Conservation (phyloP, 1,140 invertebrate species). For the Oedothorax gibbosus region DNA sequence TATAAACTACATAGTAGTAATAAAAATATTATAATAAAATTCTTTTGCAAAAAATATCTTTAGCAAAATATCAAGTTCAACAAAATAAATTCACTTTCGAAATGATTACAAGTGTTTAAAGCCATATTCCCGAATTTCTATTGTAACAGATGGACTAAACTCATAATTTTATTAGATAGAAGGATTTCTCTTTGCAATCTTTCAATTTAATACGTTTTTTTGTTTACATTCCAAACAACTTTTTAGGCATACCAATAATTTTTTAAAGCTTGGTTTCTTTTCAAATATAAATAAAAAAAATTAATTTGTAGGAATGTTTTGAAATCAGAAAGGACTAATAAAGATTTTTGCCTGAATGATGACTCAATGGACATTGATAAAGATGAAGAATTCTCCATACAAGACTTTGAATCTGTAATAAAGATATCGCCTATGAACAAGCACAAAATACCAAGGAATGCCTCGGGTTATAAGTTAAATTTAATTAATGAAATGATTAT, state of each 20-base stretch:
- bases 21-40: no score
- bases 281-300: not conserved
- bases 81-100: no score
- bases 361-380: slow-evolving; percentile 2
- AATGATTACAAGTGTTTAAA: no score
- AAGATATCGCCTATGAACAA: not conserved
- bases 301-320: not conserved
- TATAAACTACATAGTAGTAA: no score
- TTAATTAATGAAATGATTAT: slow-evolving; percentile 5
- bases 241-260: not conserved
- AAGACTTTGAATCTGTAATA: slow-evolving; percentile 4
- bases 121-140: not conserved
- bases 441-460: not conserved
- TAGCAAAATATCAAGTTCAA: no score
- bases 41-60: no score
- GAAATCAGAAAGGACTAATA: not conserved
- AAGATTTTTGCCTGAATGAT: not conserved
- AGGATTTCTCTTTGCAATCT: no score
- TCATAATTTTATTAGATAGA: not conserved
- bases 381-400: not conserved
- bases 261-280: not conserved
- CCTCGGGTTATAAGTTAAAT: not conserved
- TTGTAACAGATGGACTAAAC: not conserved
- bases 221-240: not conserved
- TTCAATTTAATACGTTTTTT: no score